phyloP scores from a whole-genome alignment of 2,797 vertebrate species.

The Nannoperca obscura region DNA sequence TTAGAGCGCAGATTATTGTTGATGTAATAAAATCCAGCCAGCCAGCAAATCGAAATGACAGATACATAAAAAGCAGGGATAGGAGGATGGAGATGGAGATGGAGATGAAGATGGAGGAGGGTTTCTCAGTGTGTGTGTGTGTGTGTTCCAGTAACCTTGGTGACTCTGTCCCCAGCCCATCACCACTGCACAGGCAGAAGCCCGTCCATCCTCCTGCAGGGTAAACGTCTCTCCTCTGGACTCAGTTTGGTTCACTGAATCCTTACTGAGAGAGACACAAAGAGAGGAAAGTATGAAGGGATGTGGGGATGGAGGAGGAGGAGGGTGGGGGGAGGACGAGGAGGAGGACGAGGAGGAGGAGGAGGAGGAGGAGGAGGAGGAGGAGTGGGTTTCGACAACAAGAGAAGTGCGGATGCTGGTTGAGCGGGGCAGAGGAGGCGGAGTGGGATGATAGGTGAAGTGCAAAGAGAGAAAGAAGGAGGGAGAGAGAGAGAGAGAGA shows the following conservation, averaged over 20 bases:
- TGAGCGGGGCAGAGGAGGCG: constrained; percentile 67
- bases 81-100: constrained; percentile 4
- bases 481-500: constrained; percentile 50
- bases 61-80: constrained; percentile 53
- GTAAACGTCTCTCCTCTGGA: constrained; percentile 67
- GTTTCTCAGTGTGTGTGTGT: constrained; percentile 20
- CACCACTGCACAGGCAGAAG: constrained; percentile 45
- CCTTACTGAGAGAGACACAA: constrained; percentile 70
- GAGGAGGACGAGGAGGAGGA: constrained; percentile 57
- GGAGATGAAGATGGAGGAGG: constrained; percentile 44
- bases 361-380: constrained; percentile 59
- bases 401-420: constrained; percentile 69
- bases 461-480: constrained; percentile 66
- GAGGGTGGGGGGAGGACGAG: constrained; percentile 55
- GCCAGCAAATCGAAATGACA: constrained; percentile 63
- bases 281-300: constrained; percentile 66
- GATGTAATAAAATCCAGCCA: constrained; percentile 67
- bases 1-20: constrained; percentile 70
- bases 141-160: constrained; percentile 50
- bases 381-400: constrained; percentile 64
- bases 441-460: constrained; percentile 76
- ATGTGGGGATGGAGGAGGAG: constrained; percentile 57
- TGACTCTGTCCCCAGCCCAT: constrained; percentile 50
- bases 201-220: constrained; percentile 59
- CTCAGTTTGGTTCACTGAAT: constrained; percentile 72